Conservation (phyloP, 2,113 vertebrate species). For the Lucifuga dentata region DNA sequence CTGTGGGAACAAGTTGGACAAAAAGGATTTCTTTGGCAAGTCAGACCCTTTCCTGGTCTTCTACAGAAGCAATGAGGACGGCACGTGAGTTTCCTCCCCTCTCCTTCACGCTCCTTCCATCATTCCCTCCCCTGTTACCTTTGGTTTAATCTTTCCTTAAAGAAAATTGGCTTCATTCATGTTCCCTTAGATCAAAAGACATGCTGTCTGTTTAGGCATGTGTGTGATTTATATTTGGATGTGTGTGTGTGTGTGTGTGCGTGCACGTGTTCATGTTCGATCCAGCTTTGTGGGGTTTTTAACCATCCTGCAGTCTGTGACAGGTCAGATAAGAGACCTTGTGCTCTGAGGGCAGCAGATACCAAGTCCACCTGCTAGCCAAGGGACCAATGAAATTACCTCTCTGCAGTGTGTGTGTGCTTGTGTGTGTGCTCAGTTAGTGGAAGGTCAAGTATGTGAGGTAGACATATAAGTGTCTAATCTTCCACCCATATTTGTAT, state of each 20-base stretch:
- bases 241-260: not conserved
- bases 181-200: conserved; percentile 49
- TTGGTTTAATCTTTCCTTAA: conserved; percentile 42
- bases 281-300: conserved; percentile 23
- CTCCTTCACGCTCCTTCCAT: not conserved
- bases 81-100: conserved; percentile 81
- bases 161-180: conserved; percentile 72
- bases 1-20: conserved; percentile 91
- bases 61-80: conserved; percentile 90
- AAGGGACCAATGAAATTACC: conserved; percentile 54
- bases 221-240: conserved; percentile 37
- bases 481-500: no score
- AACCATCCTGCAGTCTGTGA: conserved; percentile 48
- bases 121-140: conserved; percentile 18
- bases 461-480: no score
- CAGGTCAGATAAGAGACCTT: conserved; percentile 60
- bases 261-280: conserved; percentile 8
- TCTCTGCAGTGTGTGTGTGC: conserved; percentile 17
- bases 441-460: not conserved
- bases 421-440: conserved; percentile 2
- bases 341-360: conserved; percentile 39
- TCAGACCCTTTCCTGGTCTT: conserved; percentile 92
- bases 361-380: conserved; percentile 38
- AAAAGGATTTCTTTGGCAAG: conserved; percentile 93
- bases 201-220: conserved; percentile 31